phyloP scores from a whole-genome alignment of 2,888 invertebrate species.

The Pterostichus niger region DNA sequence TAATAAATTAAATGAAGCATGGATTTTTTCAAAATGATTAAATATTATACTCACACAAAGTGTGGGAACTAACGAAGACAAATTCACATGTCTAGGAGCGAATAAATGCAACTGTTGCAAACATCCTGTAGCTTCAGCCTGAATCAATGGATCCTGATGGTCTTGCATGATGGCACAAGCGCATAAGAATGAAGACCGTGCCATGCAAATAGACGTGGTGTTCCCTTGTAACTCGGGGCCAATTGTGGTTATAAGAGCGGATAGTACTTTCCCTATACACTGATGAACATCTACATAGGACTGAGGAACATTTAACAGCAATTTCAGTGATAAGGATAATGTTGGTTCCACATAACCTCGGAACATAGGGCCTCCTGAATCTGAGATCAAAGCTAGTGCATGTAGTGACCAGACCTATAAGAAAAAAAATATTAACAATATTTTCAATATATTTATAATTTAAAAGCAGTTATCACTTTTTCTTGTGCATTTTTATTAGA shows the following conservation, averaged over 20 bases:
- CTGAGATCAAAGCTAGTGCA: slow-evolving; percentile 96
- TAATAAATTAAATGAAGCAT: too few relatives aligned
- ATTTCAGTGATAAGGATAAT: slow-evolving; percentile 92
- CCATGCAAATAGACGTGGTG: slow-evolving; percentile 85
- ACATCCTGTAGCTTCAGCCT: slow-evolving; percentile 97
- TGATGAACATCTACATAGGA: slow-evolving; percentile 95
- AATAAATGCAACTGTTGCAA: slow-evolving; percentile 98
- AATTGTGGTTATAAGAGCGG: slow-evolving; percentile 97
- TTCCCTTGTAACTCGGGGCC: slow-evolving; percentile 98
- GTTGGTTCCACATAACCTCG: slow-evolving; percentile 97
- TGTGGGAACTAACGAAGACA: slow-evolving; percentile 94
- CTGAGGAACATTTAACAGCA: slow-evolving; percentile 93
- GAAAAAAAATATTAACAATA: slow-evolving; percentile 51
- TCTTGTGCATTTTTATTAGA: too few relatives aligned
- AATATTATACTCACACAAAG: slow-evolving; percentile 86
- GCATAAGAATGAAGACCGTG: slow-evolving; percentile 91
- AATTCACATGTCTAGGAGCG: slow-evolving; percentile 95
- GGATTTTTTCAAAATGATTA: too few relatives aligned
- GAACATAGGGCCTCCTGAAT: slow-evolving; percentile 99
- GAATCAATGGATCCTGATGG: slow-evolving; percentile 93
- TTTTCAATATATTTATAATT: neutral
- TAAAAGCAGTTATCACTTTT: too few relatives aligned
- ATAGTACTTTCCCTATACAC: slow-evolving; percentile 94
- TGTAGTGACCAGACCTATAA: slow-evolving; percentile 95
- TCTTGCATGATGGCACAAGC: slow-evolving; percentile 96